Conservation (phyloP, 2,113 vertebrate genomes). For the Suricata suricatta region DNA sequence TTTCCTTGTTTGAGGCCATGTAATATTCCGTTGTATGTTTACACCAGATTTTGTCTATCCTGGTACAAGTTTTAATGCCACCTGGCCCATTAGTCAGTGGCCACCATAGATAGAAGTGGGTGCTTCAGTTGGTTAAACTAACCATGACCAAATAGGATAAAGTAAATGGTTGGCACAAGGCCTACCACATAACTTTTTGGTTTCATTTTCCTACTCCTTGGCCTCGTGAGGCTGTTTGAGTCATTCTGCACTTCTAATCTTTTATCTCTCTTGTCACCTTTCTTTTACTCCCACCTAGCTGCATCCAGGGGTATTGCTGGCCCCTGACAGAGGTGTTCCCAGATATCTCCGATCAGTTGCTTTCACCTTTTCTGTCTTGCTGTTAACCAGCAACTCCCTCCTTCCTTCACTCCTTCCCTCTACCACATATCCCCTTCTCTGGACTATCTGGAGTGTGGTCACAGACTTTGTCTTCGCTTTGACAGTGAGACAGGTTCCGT, state of each 20-base stretch:
- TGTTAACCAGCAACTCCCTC: not conserved
- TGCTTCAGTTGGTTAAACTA: constrained; percentile 40
- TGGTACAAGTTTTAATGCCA: constrained; percentile 5
- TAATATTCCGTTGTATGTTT: not conserved
- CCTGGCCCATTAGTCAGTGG: not conserved
- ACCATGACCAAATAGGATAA: not conserved
- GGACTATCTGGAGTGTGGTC: not conserved
- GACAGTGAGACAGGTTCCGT: not conserved
- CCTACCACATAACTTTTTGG: not conserved
- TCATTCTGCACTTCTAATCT: not conserved
- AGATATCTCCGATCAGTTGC: not conserved
- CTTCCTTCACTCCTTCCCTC: not conserved
- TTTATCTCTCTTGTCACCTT: not conserved
- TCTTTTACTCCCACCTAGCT: not conserved
- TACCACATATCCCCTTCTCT: not conserved
- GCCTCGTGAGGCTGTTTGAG: not conserved
- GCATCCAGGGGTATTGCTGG: not conserved
- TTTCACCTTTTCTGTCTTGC: not conserved
- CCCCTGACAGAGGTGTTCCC: not conserved
- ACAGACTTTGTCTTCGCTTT: constrained; percentile 35
- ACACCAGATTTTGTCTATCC: not conserved
- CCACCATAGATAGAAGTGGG: not conserved
- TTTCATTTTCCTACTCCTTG: not conserved
- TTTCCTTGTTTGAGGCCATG: not conserved
- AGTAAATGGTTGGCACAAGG: not conserved